A percentile compares a stretch with the other conserved stretches of the same genome.
Evolutionary conservation across 2,797 vertebrate species (phyloP).

Genomic region (Sternotherus odoratus): DNA sequence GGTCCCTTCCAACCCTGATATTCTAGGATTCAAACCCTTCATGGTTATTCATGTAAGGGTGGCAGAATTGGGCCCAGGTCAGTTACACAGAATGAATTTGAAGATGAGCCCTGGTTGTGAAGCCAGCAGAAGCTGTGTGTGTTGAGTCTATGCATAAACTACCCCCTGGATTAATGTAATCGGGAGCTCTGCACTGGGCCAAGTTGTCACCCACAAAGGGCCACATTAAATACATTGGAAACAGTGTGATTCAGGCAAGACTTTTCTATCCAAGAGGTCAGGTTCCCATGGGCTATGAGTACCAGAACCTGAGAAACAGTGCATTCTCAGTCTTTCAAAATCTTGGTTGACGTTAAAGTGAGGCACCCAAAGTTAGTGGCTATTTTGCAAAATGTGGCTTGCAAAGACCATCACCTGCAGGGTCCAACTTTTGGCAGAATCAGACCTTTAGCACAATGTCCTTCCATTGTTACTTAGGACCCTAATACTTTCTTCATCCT

Average conservation of each 20-base stretch:
- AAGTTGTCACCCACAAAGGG: not conserved
- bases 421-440: no score
- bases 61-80: not conserved
- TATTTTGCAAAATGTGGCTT: no score
- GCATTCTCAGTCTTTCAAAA: no score
- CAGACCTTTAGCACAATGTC: no score
- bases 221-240: not conserved
- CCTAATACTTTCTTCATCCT: no score
- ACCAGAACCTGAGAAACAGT: no score
- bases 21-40: not conserved
- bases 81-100: not conserved
- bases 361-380: no score
- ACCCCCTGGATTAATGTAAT: not conserved
- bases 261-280: not conserved
- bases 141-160: not conserved
- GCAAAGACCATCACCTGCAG: no score
- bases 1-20: no score
- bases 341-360: no score
- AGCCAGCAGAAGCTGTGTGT: not conserved
- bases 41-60: not conserved
- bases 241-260: not conserved
- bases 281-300: not conserved
- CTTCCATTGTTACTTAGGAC: no score
- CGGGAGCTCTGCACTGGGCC: not conserved
- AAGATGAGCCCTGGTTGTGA: not conserved